Conservation (phyloP, 2,888 invertebrate species). For the Amphipyra tragopoginis region DNA sequence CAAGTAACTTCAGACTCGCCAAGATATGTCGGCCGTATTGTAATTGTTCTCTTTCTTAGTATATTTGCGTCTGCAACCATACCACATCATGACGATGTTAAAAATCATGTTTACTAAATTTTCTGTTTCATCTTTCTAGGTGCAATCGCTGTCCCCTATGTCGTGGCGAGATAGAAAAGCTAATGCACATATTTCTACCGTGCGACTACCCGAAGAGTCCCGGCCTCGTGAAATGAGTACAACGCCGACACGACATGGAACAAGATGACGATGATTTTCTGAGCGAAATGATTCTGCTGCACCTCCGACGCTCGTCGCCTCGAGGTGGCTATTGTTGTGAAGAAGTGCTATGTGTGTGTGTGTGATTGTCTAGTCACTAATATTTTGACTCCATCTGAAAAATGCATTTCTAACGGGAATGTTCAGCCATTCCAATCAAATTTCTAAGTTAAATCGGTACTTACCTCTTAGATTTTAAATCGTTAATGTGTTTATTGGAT, state of each 20-base stretch:
- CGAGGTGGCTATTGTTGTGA: slow-evolving; percentile 5
- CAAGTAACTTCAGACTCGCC: too few species aligned
- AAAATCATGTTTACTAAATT: slow-evolving; percentile 3
- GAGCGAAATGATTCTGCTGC: slow-evolving; percentile 41
- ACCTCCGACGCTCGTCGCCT: slow-evolving; percentile 2
- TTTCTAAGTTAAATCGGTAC: slow-evolving; percentile 56
- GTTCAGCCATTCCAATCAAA: slow-evolving; percentile 52
- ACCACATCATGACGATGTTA: too few species aligned
- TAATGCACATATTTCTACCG: slow-evolving; percentile 93
- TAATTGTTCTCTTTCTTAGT: too few species aligned
- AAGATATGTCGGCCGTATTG: too few species aligned
- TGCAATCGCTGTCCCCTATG: slow-evolving; percentile 94
- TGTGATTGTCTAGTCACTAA: slow-evolving; percentile 84
- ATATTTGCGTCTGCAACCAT: too few species aligned
- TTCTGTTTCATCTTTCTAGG: slow-evolving; percentile 74
- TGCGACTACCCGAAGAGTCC: slow-evolving; percentile 86
- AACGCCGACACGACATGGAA: slow-evolving; percentile 57
- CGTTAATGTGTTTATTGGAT: slow-evolving; percentile 45
- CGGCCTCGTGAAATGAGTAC: slow-evolving; percentile 79
- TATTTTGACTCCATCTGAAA: slow-evolving; percentile 65
- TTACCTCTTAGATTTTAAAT: slow-evolving; percentile 56
- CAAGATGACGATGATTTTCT: slow-evolving; percentile 54
- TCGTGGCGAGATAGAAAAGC: slow-evolving; percentile 92
- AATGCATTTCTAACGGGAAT: slow-evolving; percentile 55
- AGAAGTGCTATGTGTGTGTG: slow-evolving; percentile 61